Base-by-base conservation (phyloP, 2,888 invertebrate genomes). In the Callyntrura sp. region DNA sequence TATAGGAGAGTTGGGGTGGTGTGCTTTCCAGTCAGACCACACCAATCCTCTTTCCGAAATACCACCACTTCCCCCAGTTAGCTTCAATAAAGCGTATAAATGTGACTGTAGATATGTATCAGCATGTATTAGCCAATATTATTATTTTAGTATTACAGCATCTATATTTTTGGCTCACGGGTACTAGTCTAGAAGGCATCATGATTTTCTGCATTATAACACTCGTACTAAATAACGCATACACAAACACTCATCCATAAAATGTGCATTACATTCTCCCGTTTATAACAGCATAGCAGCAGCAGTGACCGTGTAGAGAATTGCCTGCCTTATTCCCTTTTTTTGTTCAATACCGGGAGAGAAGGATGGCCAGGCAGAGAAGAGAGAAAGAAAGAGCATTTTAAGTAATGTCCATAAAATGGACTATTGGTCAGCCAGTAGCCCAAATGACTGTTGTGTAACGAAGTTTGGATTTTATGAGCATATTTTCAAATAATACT, bases 341-440 rank as follows among this genome's bases (percentile, higher is more conserved):
- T 12, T 45, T 51, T 51, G 14, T 11, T 55, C 70, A n/a, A 43
- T 60, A 65, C 78, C 78, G 11, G 48, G 35, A 48, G 57, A 55
- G 8, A 43, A n/a, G 14, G 25, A 68, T 17, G 23, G n/a, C n/a
- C 23, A 73, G 57, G 43, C 51, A 45, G 55, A 68, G 68, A n/a
- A n/a, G n/a, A 43, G 35, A 60, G 83, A 68, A 35, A 68, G 68
- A 73, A 73, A 57, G 85, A 73, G 43, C 85, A 70, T 85, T 88
- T 88, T 88, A 78, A 83, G 88, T 83, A 82, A 83, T 82, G 88
- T 76, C 88, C 83, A 88, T 88, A 88, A 88, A 88, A 88, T 88
- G 88, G 88, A 76, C 88, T 79, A 68, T 83, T 88, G 88, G 88
- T 88, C 88, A 87, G 81, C 87, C 82, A 82, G 88, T 88, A 83